Percentiles rank a stretch among this genome's conserved stretches.
Conservation (phyloP, 53 echinoderm and acorn worm genomes). For the Patiria pectinifera region DNA sequence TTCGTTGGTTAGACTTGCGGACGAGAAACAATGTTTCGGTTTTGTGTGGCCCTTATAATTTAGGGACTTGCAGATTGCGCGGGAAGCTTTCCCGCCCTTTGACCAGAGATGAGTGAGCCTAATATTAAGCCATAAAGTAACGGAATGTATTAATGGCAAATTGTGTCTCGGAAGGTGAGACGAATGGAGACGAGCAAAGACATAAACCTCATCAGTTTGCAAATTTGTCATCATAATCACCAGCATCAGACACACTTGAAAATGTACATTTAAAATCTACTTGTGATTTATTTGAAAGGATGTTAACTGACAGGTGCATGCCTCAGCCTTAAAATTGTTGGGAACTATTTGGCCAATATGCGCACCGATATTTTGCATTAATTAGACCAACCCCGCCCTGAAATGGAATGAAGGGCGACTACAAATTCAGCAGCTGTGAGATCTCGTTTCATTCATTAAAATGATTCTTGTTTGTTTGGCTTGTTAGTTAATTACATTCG, state of each 20-base stretch:
- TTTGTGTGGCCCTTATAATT: background rate
- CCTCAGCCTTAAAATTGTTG: too few relatives aligned
- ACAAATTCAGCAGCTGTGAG: background rate
- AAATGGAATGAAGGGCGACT: background rate
- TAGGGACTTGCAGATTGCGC: slow-evolving; percentile 1
- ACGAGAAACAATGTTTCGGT: background rate
- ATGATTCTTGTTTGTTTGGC: background rate
- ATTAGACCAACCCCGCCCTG: background rate
- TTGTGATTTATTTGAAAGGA: too few relatives aligned
- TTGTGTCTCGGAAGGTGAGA: background rate
- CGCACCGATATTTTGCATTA: too few relatives aligned
- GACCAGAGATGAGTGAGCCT: background rate
- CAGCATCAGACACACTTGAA: too few relatives aligned
- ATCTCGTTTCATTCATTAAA: background rate
- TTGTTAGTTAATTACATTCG: too few relatives aligned
- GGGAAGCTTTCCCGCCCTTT: slow-evolving; percentile 10
- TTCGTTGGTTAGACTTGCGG: background rate
- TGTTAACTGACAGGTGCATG: too few relatives aligned
- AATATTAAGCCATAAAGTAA: background rate
- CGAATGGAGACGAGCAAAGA: background rate
- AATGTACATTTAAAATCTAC: too few relatives aligned
- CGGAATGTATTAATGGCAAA: slow-evolving; percentile 17
- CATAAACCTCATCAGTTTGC: background rate
- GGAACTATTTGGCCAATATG: too few relatives aligned
- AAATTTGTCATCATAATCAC: background rate